Evolutionary conservation across 2,888 invertebrate species (phyloP), one percentile per base, ranked within the genome.

Genomic region (Schrankia costaestrigalis): DNA sequence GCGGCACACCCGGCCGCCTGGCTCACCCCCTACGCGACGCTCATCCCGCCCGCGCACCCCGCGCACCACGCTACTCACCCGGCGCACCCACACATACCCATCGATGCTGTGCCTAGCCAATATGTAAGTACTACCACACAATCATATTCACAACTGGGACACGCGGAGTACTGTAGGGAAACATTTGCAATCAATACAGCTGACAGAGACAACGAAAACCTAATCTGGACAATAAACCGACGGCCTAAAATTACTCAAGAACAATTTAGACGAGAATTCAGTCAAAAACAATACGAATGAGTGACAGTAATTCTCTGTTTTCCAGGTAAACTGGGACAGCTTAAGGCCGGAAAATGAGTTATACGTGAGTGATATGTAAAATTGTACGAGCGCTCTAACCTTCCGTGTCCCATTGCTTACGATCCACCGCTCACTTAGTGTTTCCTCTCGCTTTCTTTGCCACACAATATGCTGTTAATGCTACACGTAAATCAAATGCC

Each of bases 301-400:
- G 79, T 82, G 79, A 78, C 70, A 69, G 66, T 58, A 56, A 65
- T 74, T 75, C 73, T 82, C 76, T 75, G 75, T 78, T 80, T 86
- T 86, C 78, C 86, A 87, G 87, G 86, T 87, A 77, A 87, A 87
- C 83, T 87, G 87, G 87, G 87, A 87, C 79, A 87, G 83, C 84
- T 79, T 87, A 84, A 86, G 87, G 85, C 86, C 84, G 82, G 87
- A 87, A 77, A 87, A 84, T 78, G 87, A 87, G 71, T 77, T 86
- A 83, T 87, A 86, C 77, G 87, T 87, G 82, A 87, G 87, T 86
- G 75, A 66, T 64, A 58, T 67, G 63, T 69, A 56, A 57, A 53
- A 56, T 69, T 60, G 58, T 68, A 64, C 58, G 58, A 71, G 70
- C 66, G 64, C 68, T 68, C 62, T 67, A 63, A 66, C 66, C 65